These are phyloP conservation scores for Dione vanillae DNA, from an alignment of 2,888 invertebrate genomes.

Conservation along the genomic window DNA sequence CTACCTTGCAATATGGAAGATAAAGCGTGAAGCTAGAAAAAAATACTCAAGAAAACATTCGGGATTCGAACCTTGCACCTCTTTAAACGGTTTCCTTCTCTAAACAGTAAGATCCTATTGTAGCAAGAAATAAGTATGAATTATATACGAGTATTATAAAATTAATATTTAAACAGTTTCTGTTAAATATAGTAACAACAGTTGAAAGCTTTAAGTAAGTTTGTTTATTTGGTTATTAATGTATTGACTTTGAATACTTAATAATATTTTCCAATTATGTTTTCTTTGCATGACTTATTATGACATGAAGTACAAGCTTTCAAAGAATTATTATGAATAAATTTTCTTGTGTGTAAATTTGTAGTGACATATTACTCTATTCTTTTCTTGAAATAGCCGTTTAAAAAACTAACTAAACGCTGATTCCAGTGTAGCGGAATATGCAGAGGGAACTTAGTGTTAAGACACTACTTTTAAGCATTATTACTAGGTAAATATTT, in stretches of 20 bases:
- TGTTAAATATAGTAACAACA: neutral
- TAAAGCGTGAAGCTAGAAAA: neutral
- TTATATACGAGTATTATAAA: neutral
- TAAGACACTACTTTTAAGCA: too few species aligned
- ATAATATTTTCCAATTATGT: slow-evolving; percentile 15
- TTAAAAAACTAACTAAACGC: too few species aligned
- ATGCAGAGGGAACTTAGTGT: too few species aligned
- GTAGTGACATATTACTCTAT: too few species aligned
- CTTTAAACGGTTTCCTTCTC: too few species aligned
- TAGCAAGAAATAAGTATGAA: neutral
- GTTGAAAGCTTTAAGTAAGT: slow-evolving; percentile 9
- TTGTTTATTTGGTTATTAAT: slow-evolving; percentile 9
- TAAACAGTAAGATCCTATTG: neutral
- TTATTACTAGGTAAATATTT: too few species aligned
- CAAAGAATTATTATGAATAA: neutral
- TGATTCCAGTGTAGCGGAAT: too few species aligned
- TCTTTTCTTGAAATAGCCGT: too few species aligned
- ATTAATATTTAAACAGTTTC: neutral
- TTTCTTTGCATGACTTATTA: neutral
- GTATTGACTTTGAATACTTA: slow-evolving; percentile 18
- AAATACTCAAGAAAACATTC: too few species aligned
- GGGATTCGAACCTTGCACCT: too few species aligned
- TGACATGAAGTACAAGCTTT: neutral
- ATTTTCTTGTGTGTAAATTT: too few species aligned
- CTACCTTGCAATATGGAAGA: neutral